These are phyloP conservation scores for Chaetodon trifascialis DNA, from an alignment of 2,113 vertebrate species.

Conservation along the genomic window DNA sequence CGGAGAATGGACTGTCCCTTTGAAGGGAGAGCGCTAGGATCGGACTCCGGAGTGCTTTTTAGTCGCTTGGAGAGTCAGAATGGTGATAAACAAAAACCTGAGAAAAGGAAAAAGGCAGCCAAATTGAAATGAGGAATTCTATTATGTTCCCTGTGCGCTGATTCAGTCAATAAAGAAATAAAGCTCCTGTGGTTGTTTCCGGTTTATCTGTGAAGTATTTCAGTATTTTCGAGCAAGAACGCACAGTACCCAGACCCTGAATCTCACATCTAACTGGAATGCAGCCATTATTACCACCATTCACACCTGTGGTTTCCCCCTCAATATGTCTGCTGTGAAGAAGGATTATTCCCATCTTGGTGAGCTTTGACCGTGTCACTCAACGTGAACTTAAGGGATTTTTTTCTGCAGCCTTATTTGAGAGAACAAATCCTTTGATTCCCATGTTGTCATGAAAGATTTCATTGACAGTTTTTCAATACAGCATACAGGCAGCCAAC, in stretches of 20 bases:
- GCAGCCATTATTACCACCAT: too few relatives aligned
- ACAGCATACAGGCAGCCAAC: slow-evolving; percentile 40
- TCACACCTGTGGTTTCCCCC: too few relatives aligned
- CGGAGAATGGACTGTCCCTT: slow-evolving; percentile 84
- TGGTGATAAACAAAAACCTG: slow-evolving; percentile 50
- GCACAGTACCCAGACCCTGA: too few relatives aligned
- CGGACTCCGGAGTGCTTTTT: slow-evolving; percentile 90
- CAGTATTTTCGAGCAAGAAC: too few relatives aligned
- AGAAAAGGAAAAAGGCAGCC: slow-evolving; percentile 60
- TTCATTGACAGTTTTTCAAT: slow-evolving; percentile 31
- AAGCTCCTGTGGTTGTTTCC: too few relatives aligned
- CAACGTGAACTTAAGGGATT: background rate
- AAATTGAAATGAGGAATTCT: slow-evolving; percentile 16
- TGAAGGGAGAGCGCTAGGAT: slow-evolving; percentile 89
- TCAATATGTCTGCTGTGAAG: too few relatives aligned
- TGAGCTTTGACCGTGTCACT: background rate
- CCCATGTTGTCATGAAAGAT: background rate
- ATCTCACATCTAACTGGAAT: too few relatives aligned
- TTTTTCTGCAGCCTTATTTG: background rate
- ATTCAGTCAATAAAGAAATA: background rate
- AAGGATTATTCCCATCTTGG: too few relatives aligned
- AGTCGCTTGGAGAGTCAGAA: slow-evolving; percentile 83
- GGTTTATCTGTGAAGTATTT: too few relatives aligned
- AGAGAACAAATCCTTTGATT: background rate
- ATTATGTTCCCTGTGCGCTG: background rate